phyloP scores from a whole-genome alignment of 2,113 vertebrate species.

The Zapornia atra region DNA sequence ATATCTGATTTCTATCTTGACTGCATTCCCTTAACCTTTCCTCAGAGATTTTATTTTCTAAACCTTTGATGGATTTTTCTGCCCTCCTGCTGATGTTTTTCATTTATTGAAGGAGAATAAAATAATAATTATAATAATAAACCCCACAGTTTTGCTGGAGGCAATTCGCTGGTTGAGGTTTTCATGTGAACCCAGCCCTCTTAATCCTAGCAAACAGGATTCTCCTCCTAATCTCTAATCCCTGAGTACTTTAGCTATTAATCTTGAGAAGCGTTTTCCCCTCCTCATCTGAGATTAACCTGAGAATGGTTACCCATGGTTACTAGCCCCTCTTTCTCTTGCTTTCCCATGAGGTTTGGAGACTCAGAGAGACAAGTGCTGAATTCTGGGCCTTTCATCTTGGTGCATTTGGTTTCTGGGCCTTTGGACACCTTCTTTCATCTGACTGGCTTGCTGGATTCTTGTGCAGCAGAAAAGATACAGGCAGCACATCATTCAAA shows the following conservation, averaged over 20 bases:
- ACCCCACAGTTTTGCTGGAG: conserved; percentile 13
- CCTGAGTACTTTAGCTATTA: conserved; percentile 60
- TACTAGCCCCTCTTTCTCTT: not conserved
- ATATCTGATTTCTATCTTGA: conserved; percentile 65
- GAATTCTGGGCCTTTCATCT: not conserved
- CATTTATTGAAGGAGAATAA: conserved; percentile 46
- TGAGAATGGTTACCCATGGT: conserved; percentile 42
- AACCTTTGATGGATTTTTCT: conserved; percentile 66
- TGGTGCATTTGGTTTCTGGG: not conserved
- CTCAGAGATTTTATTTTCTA: conserved; percentile 53
- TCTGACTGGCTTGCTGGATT: not conserved
- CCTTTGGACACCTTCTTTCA: not conserved
- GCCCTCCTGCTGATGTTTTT: conserved; percentile 54
- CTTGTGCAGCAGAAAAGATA: not conserved
- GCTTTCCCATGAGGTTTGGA: not conserved
- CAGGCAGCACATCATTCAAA: not conserved
- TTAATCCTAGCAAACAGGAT: conserved; percentile 66
- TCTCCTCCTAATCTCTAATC: conserved; percentile 68
- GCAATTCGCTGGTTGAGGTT: conserved; percentile 60
- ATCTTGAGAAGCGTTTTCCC: conserved; percentile 52
- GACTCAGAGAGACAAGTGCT: not conserved
- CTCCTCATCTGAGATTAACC: conserved; percentile 56
- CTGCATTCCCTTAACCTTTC: conserved; percentile 56
- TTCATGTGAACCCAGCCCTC: conserved; percentile 53
- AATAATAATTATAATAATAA: conserved; percentile 65